Conservation (phyloP, 2,113 vertebrate species). For the Tylochromis polylepis region DNA sequence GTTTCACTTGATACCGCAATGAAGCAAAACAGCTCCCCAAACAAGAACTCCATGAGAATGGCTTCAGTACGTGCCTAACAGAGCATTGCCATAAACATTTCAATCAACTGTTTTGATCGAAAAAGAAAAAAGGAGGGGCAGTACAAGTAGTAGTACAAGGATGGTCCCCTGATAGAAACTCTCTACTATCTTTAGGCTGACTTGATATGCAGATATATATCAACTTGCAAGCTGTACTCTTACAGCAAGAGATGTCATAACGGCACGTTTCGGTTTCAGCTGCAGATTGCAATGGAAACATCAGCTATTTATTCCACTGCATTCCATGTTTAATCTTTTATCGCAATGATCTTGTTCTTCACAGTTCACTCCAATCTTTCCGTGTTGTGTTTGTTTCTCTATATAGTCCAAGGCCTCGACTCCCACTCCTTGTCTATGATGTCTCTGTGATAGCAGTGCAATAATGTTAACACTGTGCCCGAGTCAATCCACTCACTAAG, state of each 20-base stretch:
- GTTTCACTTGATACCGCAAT: background rate
- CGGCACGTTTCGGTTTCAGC: background rate
- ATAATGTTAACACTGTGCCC: slow-evolving; percentile 25
- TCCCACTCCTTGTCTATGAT: background rate
- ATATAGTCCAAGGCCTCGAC: background rate
- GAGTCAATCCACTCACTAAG: slow-evolving; percentile 51
- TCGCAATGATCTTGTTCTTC: slow-evolving; percentile 9
- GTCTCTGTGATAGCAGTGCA: slow-evolving; percentile 25
- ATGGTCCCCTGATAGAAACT: background rate
- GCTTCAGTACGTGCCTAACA: background rate
- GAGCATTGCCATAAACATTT: background rate
- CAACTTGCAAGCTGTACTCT: background rate
- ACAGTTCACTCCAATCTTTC: background rate
- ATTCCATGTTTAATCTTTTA: slow-evolving; percentile 3
- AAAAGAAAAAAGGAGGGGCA: background rate
- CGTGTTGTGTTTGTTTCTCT: background rate
- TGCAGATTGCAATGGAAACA: slow-evolving; percentile 25
- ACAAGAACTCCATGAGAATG: background rate
- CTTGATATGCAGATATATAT: slow-evolving; percentile 30
- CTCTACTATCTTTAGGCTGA: background rate
- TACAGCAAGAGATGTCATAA: background rate
- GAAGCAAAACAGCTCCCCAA: background rate
- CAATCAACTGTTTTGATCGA: background rate
- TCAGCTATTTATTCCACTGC: slow-evolving; percentile 24
- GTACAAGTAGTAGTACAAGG: accelerated